Evolutionary conservation across 2,797 vertebrate species (phyloP).

Genomic region (Ibycter americanus): DNA sequence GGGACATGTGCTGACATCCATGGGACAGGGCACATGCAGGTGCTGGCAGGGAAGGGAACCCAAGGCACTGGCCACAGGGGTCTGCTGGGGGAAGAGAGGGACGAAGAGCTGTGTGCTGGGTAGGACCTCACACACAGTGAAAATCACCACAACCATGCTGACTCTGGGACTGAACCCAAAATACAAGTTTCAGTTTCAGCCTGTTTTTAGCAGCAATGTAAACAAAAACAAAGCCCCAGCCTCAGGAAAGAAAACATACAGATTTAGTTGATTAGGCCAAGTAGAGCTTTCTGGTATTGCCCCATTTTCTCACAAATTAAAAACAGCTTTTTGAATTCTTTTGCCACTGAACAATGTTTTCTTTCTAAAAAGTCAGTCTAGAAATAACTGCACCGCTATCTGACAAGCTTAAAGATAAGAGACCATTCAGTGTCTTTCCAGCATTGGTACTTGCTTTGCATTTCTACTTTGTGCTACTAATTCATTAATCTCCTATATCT

Average conservation of each 20-base stretch:
- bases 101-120: rapidly evolving
- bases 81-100: background rate
- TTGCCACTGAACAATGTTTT: background rate
- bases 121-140: rapidly evolving
- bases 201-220: background rate
- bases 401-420: background rate
- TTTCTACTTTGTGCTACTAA: background rate
- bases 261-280: background rate
- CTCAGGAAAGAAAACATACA: background rate
- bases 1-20: rapidly evolving
- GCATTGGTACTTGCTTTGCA: background rate
- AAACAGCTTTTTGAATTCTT: background rate
- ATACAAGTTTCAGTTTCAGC: too few species aligned
- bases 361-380: background rate
- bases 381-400: background rate
- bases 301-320: background rate
- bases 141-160: rapidly evolving
- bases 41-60: background rate
- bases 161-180: background rate
- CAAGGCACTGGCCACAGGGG: background rate
- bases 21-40: rapidly evolving
- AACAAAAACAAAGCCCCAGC: background rate
- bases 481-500: background rate
- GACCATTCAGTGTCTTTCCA: background rate
- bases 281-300: background rate